Base-by-base conservation (phyloP, 2,797 vertebrate genomes). In the Notolabrus celidotus region DNA sequence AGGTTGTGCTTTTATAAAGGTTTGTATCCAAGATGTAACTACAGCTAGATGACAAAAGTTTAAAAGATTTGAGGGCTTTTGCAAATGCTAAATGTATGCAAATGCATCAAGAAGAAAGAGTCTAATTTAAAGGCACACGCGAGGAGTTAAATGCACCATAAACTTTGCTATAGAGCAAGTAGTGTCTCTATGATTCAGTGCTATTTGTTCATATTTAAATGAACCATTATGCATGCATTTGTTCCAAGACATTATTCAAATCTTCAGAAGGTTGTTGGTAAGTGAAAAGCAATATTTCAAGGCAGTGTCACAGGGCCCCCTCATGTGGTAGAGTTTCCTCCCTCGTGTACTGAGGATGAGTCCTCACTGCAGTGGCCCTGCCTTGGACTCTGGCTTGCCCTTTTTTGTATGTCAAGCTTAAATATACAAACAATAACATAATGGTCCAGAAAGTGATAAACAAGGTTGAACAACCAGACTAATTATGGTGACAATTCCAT, bases 1-100 rank as follows among this genome's bases (percentile, higher is more conserved):
- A 15, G 39, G 12, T 23, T 19, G 36, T 34, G 10, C 4, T 77
- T 71, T 62, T 49, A 39, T 47, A 10, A 45, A 52, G 27, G 51
- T 25, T 47, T 7, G 3, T 51, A 29, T 38, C 59, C 22, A 51
- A 27, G 43, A 56, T 29, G 2, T n/a, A 51, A 47, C 43, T 16
- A n/a, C 8, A 36, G 8, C n/a, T 29, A 36, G 14, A 14, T 46
- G 52, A 46, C 47, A 19, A 45, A 47, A 46, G 42, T 34, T 5
- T 7, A 16, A 2, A 47, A 20, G 46, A 3, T 16, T 25, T 16
- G 3, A 4, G 12, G 12, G 23, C 1, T 25, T 43, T 20, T 10
- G 10, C 3, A 10, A 15, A 19, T 4, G 0, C 7, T 47, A 25
- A 25, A 25, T 6, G 12, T 25, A 5, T 16, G 15, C 43, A 45